phyloP scores from a whole-genome alignment of 2,888 invertebrate species.

The Thalpophila matura region DNA sequence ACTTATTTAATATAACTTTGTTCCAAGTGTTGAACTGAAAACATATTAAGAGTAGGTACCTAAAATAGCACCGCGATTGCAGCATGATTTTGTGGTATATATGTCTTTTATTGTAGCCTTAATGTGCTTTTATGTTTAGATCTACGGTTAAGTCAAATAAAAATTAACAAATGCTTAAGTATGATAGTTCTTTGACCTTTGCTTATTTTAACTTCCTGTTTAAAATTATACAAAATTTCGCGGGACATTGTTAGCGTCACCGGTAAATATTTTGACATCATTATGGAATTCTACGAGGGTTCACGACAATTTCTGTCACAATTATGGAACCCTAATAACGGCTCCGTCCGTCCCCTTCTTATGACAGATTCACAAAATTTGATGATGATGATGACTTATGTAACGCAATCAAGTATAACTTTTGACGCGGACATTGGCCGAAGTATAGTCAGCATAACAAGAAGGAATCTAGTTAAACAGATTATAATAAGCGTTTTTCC shows the following conservation, averaged over 20 bases:
- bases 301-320: slow-evolving; percentile 57
- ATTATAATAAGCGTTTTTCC: too few relatives aligned
- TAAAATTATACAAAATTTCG: slow-evolving; percentile 28
- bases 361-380: slow-evolving; percentile 82
- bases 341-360: slow-evolving; percentile 67
- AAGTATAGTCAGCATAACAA: slow-evolving; percentile 69
- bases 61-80: not conserved
- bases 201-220: slow-evolving; percentile 8
- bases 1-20: slow-evolving; percentile 42
- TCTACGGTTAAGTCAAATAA: not conserved
- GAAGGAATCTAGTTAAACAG: not conserved
- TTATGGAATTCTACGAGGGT: slow-evolving; percentile 44
- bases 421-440: slow-evolving; percentile 79
- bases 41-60: not conserved
- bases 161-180: slow-evolving; percentile 3
- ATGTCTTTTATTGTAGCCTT: not conserved
- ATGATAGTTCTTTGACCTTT: not conserved
- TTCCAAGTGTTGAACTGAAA: slow-evolving; percentile 7
- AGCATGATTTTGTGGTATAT: not conserved
- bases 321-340: slow-evolving; percentile 73
- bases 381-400: slow-evolving; percentile 87
- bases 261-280: slow-evolving; percentile 53
- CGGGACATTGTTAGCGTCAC: slow-evolving; percentile 24
- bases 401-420: slow-evolving; percentile 87
- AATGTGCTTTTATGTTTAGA: not conserved